Conservation (phyloP, 2,888 invertebrate genomes). For the Thereva nobilitata region DNA sequence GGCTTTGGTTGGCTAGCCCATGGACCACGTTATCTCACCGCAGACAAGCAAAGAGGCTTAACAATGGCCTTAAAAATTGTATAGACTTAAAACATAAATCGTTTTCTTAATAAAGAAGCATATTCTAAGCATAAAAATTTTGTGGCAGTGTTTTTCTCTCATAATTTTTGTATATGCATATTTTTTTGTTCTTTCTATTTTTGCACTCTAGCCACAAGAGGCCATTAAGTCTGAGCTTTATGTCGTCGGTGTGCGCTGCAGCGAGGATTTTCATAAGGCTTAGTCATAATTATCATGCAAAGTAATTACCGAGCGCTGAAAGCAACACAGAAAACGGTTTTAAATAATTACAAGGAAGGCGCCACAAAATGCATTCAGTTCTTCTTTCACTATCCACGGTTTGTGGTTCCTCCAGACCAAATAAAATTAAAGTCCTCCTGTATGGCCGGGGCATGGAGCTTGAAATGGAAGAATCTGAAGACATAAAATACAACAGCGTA, state of each 20-base stretch:
- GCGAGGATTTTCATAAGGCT: conserved; percentile 11
- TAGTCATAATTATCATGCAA: conserved; percentile 30
- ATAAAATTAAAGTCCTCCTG: conserved; percentile 4
- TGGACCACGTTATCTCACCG: too few species aligned
- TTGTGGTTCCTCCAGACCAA: conserved; percentile 4
- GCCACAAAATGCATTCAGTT: background rate
- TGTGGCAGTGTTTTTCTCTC: too few species aligned
- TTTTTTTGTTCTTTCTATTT: too few species aligned
- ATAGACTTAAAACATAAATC: too few species aligned
- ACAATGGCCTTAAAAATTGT: too few species aligned
- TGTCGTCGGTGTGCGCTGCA: background rate
- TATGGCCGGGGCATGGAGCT: background rate
- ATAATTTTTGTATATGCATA: too few species aligned
- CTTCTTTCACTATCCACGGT: background rate
- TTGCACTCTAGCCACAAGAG: too few species aligned
- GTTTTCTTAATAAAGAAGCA: too few species aligned
- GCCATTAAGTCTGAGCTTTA: too few species aligned
- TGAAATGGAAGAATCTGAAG: background rate
- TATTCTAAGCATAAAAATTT: too few species aligned
- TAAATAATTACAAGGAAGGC: conserved; percentile 7
- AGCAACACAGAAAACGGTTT: conserved; percentile 15
- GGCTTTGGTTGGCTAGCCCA: too few species aligned
- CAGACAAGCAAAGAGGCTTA: too few species aligned
- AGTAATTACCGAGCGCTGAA: conserved; percentile 29
- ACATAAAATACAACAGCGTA: background rate